Conservation (phyloP, 2,888 invertebrate species). For the Trichacis sp. region DNA sequence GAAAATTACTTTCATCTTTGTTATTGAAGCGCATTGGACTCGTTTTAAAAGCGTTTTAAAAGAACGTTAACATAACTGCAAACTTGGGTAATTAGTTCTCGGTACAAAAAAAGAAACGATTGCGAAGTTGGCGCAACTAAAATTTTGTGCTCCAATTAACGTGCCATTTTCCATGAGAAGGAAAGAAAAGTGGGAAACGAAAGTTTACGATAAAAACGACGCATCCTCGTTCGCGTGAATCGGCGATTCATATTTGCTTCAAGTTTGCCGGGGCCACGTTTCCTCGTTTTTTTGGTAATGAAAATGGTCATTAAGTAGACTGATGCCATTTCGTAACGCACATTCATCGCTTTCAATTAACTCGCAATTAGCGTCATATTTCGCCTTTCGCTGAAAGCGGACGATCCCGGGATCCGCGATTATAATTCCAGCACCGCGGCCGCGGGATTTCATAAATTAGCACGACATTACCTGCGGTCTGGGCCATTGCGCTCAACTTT, state of each 20-base stretch:
- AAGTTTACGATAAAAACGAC: background rate
- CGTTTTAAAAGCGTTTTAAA: background rate
- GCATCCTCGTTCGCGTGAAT: too few species aligned
- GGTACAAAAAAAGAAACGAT: too few species aligned
- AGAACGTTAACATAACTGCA: background rate
- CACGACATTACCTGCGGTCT: conserved; percentile 18
- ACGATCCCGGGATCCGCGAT: conserved; percentile 18
- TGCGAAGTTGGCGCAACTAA: too few species aligned
- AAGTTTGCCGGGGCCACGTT: background rate
- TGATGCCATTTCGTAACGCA: conserved; percentile 13
- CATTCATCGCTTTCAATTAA: conserved; percentile 49
- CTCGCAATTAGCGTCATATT: conserved; percentile 49
- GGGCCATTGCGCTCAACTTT: conserved; percentile 5
- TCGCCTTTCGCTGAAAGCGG: conserved; percentile 25
- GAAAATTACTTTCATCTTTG: too few species aligned
- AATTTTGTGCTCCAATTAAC: background rate
- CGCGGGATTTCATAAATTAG: conserved; percentile 21
- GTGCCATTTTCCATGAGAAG: background rate
- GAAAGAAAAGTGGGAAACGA: background rate
- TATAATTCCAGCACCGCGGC: conserved; percentile 5
- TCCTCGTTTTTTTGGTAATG: background rate
- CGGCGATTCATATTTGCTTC: background rate
- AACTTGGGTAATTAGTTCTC: background rate
- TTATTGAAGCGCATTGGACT: background rate
- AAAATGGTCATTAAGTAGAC: conserved; percentile 14